phyloP scores from a whole-genome alignment of 1,140 invertebrate species.

The Diorhabda elongata region DNA sequence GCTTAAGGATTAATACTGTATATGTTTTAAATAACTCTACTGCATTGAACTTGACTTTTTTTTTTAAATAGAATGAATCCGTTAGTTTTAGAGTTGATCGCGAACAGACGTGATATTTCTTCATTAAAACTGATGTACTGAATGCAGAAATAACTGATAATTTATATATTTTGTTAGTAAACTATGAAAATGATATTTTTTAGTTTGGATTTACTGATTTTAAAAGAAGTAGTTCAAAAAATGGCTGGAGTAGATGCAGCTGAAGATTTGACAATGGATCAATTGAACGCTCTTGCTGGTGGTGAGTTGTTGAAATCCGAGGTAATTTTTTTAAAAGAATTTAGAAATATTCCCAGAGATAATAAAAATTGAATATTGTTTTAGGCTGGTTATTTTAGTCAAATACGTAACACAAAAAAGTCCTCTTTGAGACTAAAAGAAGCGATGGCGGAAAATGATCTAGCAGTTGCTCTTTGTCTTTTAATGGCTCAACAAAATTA shows the following conservation, averaged over 20 bases:
- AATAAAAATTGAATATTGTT: constrained; percentile 7
- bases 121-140: too few relatives aligned
- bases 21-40: too few relatives aligned
- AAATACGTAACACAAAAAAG: constrained; percentile 94
- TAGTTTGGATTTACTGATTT: constrained; percentile 88
- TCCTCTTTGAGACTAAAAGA: constrained; percentile 95
- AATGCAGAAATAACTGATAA: neutral
- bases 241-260: constrained; percentile 98
- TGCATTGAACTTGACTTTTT: too few relatives aligned
- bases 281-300: constrained; percentile 92
- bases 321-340: constrained; percentile 50
- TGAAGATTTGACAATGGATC: constrained; percentile 94
- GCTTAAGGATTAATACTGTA: too few relatives aligned
- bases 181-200: constrained; percentile 34
- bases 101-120: too few relatives aligned
- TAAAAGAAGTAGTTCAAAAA: constrained; percentile 98
- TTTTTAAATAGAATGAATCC: too few relatives aligned
- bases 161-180: neutral
- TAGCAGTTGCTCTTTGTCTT: constrained; percentile 89
- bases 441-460: constrained; percentile 78
- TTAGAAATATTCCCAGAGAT: neutral
- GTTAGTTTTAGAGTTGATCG: too few relatives aligned
- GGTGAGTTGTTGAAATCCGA: constrained; percentile 93
- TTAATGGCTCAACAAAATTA: constrained; percentile 96
- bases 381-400: constrained; percentile 92